A percentile compares a stretch with the other conserved stretches of the same genome.
These are phyloP conservation scores for Danio jaintianensis DNA, from an alignment of 2,797 vertebrate genomes.

Conservation along the genomic window DNA sequence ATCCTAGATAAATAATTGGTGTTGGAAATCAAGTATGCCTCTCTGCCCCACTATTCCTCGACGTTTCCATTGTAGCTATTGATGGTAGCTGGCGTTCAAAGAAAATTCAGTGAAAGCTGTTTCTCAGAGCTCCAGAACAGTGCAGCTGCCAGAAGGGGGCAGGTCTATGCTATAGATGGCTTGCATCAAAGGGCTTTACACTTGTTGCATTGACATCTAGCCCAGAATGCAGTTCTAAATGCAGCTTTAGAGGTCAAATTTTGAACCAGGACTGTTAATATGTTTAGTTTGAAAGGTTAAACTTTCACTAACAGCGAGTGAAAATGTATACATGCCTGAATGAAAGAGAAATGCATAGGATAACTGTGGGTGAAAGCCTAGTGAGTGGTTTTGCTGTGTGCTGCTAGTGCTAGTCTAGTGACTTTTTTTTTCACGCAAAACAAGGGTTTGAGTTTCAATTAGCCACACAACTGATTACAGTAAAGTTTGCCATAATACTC, in stretches of 20 bases:
- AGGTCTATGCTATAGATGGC: conserved; percentile 30
- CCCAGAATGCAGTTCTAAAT: conserved; percentile 20
- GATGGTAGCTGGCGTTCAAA: not conserved
- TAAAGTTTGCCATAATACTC: too few relatives aligned
- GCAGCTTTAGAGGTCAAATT: not conserved
- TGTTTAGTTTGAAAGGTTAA: not conserved
- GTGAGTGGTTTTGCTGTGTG: too few relatives aligned
- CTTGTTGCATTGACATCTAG: conserved; percentile 60
- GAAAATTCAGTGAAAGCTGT: conserved; percentile 23
- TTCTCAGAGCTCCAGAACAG: conserved; percentile 7
- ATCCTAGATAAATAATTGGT: conserved; percentile 32
- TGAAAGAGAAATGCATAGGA: not conserved
- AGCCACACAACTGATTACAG: too few relatives aligned
- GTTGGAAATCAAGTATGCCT: conserved; percentile 24
- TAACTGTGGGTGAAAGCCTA: too few relatives aligned
- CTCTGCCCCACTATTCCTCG: not conserved
- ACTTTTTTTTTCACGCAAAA: too few relatives aligned
- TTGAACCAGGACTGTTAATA: not conserved
- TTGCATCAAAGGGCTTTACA: conserved; percentile 68
- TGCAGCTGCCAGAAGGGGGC: conserved; percentile 21
- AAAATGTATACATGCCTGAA: not conserved
- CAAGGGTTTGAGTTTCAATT: too few relatives aligned
- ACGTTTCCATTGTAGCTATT: conserved; percentile 9
- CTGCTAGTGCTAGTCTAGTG: too few relatives aligned
- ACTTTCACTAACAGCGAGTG: not conserved